Evolutionary conservation across 2,888 invertebrate genomes (phyloP).

Genomic region (Xestia rhomboidea): DNA sequence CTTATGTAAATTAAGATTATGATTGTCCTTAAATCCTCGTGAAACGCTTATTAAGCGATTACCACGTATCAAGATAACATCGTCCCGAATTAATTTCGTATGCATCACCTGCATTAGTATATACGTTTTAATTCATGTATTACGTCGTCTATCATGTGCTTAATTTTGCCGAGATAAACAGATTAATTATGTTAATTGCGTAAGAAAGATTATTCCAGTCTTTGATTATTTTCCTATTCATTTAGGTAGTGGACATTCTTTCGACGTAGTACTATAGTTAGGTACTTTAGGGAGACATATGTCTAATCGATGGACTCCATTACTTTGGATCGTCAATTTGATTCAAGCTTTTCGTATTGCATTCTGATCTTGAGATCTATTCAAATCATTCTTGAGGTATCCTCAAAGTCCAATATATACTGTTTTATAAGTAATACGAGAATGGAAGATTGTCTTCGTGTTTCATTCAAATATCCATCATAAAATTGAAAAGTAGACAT

Average conservation of each 20-base stretch:
- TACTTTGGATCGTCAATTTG: not conserved
- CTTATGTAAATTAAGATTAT: constrained; percentile 23
- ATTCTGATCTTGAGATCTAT: not conserved
- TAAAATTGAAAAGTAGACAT: constrained; percentile 18
- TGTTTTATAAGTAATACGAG: not conserved
- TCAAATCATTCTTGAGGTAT: not conserved
- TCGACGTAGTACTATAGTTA: not conserved
- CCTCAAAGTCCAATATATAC: not conserved
- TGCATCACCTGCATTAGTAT: not conserved
- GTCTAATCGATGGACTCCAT: not conserved
- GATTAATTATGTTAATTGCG: constrained; percentile 13
- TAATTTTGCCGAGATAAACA: constrained; percentile 4
- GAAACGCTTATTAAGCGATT: constrained; percentile 5
- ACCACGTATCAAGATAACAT: constrained; percentile 24
- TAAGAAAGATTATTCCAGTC: constrained; percentile 21
- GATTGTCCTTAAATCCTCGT: constrained; percentile 28
- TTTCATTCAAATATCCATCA: constrained; percentile 18
- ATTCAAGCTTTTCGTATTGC: not conserved
- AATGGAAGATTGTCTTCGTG: not conserved
- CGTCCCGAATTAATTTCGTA: not conserved
- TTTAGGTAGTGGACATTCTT: not conserved
- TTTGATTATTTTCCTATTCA: not conserved
- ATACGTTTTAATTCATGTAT: constrained; percentile 19
- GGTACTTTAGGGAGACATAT: not conserved
- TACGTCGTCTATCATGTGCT: not conserved